A percentile compares a stretch with the other conserved stretches of the same genome.
phyloP scores from a whole-genome alignment of 2,113 vertebrate species.

The Uria aalge region DNA sequence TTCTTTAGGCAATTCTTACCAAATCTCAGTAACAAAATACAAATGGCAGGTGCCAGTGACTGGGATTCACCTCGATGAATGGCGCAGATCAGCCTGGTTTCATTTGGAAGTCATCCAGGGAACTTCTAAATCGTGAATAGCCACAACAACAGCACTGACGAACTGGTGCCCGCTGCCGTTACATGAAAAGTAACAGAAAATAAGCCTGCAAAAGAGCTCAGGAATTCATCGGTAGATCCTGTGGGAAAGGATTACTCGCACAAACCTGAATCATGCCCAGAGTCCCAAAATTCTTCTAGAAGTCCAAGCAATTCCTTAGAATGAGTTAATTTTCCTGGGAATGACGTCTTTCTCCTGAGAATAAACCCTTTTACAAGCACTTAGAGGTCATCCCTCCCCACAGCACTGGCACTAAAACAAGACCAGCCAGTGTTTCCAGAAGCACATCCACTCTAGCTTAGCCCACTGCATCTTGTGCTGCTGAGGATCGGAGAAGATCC shows the following conservation, averaged over 20 bases:
- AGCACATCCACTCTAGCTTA: background rate
- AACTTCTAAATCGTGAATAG: background rate
- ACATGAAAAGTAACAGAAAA: background rate
- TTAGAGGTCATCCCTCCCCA: background rate
- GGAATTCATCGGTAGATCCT: background rate
- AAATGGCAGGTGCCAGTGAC: rapidly evolving
- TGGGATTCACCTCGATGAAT: background rate
- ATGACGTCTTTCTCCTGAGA: background rate
- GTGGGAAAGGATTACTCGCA: background rate
- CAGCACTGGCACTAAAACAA: background rate
- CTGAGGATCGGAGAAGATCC: background rate
- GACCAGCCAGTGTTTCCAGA: conserved; percentile 27
- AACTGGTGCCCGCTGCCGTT: background rate
- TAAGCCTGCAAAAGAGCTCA: background rate
- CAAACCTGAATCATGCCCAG: background rate
- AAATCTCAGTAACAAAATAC: background rate
- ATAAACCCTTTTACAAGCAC: conserved; percentile 13
- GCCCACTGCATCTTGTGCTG: background rate
- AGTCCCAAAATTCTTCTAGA: background rate
- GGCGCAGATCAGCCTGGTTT: background rate
- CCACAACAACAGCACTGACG: background rate
- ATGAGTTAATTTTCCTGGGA: conserved; percentile 13
- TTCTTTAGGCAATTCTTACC: background rate
- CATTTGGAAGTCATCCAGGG: background rate
- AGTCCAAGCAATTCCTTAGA: background rate